phyloP scores from a whole-genome alignment of 2,888 invertebrate genomes.

The Calameuta pallipes region DNA sequence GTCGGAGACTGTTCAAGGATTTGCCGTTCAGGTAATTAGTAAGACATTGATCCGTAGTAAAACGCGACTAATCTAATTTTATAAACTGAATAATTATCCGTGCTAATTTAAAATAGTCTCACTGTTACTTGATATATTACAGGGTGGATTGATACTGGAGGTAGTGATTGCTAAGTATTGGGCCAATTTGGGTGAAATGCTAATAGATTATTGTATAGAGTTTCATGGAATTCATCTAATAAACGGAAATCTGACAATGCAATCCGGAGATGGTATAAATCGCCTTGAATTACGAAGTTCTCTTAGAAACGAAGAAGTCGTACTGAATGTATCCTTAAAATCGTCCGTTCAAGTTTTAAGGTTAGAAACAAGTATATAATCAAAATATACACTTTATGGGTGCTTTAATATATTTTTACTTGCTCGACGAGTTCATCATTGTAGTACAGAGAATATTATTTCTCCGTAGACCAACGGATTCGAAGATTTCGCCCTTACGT shows the following conservation, averaged over 20 bases:
- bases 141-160: conserved; percentile 86
- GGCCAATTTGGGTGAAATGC: conserved; percentile 87
- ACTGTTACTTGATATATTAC: conserved; percentile 24
- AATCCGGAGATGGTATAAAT: conserved; percentile 80
- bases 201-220: conserved; percentile 79
- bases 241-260: conserved; percentile 75
- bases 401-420: not conserved
- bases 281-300: conserved; percentile 76
- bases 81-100: not conserved
- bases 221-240: conserved; percentile 87
- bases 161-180: conserved; percentile 94
- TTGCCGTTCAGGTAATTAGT: conserved; percentile 77
- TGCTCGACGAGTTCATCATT: not conserved
- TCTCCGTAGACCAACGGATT: conserved; percentile 79
- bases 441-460: conserved; percentile 17
- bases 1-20: conserved; percentile 77
- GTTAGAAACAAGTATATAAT: conserved; percentile 57
- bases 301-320: conserved; percentile 82
- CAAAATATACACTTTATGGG: not conserved
- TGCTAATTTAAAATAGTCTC: conserved; percentile 12
- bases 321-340: conserved; percentile 81
- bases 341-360: conserved; percentile 77
- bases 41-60: not conserved
- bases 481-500: conserved; percentile 83
- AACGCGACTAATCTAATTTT: not conserved